A percentile compares a stretch with the other conserved stretches of the same genome.
Conservation (phyloP, 2,797 vertebrate genomes). For the Betta splendens region DNA sequence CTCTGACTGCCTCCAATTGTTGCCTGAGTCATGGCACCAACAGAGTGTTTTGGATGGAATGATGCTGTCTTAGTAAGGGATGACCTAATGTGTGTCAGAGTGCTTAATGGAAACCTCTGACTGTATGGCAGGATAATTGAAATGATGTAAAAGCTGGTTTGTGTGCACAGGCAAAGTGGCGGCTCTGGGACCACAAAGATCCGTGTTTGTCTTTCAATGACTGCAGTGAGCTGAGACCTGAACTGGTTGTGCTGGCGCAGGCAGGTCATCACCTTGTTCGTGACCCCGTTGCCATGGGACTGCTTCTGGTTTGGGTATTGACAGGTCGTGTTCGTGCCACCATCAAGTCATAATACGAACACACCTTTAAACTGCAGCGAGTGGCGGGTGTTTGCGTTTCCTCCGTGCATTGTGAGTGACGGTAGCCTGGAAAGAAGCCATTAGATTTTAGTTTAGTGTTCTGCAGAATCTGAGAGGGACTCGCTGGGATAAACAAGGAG, state of each 20-base stretch:
- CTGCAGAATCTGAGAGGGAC: constrained; percentile 16
- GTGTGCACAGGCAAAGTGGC: constrained; percentile 6
- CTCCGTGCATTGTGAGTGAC: background rate
- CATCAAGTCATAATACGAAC: background rate
- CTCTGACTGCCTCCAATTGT: background rate
- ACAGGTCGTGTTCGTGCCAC: background rate
- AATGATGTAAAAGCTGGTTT: background rate
- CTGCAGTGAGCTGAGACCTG: constrained; percentile 7
- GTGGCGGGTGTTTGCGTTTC: background rate
- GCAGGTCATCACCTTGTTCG: constrained; percentile 25
- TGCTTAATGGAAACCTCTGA: background rate
- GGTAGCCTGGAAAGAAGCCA: constrained; percentile 13
- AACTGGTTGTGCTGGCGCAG: constrained; percentile 10
- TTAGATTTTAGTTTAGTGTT: constrained; percentile 17
- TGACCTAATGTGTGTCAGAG: background rate
- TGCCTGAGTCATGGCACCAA: background rate
- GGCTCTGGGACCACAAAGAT: constrained; percentile 5
- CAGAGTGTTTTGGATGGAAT: constrained; percentile 3
- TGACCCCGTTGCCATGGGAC: constrained; percentile 17
- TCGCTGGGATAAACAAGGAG: background rate
- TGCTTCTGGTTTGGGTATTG: constrained; percentile 1
- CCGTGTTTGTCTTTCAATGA: background rate
- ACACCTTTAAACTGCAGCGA: constrained; percentile 12
- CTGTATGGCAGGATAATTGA: background rate
- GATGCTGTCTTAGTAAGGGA: background rate